Evolutionary conservation across 2,797 vertebrate species (phyloP).

Genomic region (Megaceryle alcyon): DNA sequence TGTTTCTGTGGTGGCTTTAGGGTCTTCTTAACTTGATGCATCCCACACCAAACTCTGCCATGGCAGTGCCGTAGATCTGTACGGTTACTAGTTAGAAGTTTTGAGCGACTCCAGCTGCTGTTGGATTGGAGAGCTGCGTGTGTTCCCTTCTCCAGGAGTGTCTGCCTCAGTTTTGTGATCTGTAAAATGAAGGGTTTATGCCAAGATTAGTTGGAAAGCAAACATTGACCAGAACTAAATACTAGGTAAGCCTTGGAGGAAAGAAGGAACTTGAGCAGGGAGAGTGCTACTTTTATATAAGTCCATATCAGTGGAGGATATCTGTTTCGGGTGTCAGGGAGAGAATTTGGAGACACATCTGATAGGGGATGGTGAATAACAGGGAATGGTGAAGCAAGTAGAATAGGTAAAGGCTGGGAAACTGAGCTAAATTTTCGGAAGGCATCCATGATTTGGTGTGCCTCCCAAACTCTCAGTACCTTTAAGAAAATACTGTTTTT

Average conservation of each 20-base stretch:
- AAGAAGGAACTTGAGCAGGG: background rate
- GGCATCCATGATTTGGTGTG: background rate
- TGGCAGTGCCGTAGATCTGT: background rate
- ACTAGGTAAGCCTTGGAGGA: background rate
- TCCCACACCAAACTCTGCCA: background rate
- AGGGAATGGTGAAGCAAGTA: background rate
- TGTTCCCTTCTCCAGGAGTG: background rate
- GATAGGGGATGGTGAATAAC: background rate
- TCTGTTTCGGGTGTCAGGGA: background rate
- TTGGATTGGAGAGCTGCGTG: background rate
- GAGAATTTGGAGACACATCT: background rate
- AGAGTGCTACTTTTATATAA: background rate
- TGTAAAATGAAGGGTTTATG: background rate
- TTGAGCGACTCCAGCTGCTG: background rate
- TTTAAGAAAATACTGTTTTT: background rate
- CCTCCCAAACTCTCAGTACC: background rate
- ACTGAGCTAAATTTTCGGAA: background rate
- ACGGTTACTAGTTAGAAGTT: background rate
- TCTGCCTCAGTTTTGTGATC: background rate
- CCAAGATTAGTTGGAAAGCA: background rate
- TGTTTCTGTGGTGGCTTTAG: background rate
- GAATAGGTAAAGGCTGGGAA: background rate
- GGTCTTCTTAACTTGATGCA: background rate
- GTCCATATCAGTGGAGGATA: background rate
- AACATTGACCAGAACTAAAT: background rate